Evolutionary conservation across 2,797 vertebrate species (phyloP).

Genomic region (Chelonia mydas): DNA sequence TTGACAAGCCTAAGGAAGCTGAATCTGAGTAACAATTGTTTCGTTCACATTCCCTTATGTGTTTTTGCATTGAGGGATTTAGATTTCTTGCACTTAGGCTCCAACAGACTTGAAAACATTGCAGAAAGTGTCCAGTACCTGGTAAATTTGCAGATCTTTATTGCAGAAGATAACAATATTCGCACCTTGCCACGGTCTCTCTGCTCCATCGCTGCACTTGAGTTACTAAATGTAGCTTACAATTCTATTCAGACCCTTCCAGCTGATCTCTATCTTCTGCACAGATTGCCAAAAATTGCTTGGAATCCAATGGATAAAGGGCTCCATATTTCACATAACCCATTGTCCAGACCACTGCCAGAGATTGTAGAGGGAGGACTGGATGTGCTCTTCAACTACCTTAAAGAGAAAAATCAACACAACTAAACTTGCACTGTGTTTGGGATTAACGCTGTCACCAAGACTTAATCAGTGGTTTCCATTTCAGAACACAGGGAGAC

Average conservation of each 20-base stretch:
- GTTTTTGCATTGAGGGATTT: conserved; percentile 88
- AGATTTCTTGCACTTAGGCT: conserved; percentile 91
- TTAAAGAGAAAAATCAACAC: conserved; percentile 81
- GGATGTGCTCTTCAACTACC: conserved; percentile 79
- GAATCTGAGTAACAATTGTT: conserved; percentile 91
- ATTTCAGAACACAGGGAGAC: background rate
- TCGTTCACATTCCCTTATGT: conserved; percentile 87
- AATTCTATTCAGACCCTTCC: conserved; percentile 91
- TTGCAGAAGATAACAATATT: conserved; percentile 89
- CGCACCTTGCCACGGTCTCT: conserved; percentile 87
- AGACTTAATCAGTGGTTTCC: background rate
- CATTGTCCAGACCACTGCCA: conserved; percentile 88
- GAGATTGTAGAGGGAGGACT: conserved; percentile 89
- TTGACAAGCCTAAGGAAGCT: conserved; percentile 87
- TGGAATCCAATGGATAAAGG: conserved; percentile 95
- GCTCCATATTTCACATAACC: conserved; percentile 92
- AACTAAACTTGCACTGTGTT: background rate
- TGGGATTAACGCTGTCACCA: background rate
- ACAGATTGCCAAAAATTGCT: conserved; percentile 85
- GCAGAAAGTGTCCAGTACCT: conserved; percentile 90
- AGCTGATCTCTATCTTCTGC: conserved; percentile 86
- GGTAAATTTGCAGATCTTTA: conserved; percentile 89
- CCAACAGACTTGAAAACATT: conserved; percentile 89
- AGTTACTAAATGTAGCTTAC: conserved; percentile 90
- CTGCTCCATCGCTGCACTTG: conserved; percentile 86